Conservation (phyloP, 2,113 vertebrate species). For the Lycocorax pyrrhopterus region DNA sequence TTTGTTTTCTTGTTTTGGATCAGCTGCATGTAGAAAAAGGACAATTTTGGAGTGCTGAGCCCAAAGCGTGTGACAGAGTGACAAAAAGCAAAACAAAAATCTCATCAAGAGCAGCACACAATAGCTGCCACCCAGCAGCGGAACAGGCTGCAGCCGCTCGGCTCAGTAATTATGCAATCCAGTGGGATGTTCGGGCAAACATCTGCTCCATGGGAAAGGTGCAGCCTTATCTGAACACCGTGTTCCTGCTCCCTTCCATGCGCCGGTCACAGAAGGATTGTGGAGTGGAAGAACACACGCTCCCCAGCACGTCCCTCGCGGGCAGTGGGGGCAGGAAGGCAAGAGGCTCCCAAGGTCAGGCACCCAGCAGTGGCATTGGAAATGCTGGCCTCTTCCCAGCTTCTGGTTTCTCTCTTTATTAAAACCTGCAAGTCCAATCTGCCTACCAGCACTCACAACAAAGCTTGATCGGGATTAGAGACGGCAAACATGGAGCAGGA, state of each 20-base stretch:
- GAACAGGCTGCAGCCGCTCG: background rate
- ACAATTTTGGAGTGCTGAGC: background rate
- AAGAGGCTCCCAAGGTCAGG: background rate
- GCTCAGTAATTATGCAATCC: conserved; percentile 17
- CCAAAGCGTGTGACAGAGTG: background rate
- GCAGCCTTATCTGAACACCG: conserved; percentile 21
- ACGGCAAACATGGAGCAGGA: background rate
- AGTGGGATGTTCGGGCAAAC: background rate
- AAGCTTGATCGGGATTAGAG: background rate
- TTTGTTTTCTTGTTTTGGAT: conserved; percentile 30
- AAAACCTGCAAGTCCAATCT: background rate
- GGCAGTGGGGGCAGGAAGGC: background rate
- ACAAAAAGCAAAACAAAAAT: background rate
- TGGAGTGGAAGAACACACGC: background rate
- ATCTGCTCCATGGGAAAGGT: conserved; percentile 27
- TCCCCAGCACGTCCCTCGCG: background rate
- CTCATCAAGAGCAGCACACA: background rate
- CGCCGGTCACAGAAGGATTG: background rate
- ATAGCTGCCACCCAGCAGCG: background rate
- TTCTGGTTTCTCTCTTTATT: background rate
- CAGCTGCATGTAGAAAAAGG: background rate
- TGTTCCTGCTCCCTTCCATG: background rate
- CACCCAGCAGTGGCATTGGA: fast-evolving
- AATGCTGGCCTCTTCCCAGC: background rate
- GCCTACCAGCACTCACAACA: background rate